Conservation (phyloP, 1,140 invertebrate species). For the Holcopasites calliopsidis region DNA sequence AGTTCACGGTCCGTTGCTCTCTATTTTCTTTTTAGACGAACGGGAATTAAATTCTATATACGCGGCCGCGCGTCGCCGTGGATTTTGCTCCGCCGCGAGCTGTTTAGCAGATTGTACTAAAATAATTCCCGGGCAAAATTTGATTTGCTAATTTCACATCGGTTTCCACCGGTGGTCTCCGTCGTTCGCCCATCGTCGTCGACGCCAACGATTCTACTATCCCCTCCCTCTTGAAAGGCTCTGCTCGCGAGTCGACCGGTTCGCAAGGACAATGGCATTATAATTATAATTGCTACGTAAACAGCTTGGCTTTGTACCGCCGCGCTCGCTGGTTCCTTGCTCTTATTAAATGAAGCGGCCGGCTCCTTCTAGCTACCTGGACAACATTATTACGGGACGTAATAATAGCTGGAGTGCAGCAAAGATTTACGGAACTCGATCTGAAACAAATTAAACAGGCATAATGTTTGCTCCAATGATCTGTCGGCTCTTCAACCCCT, state of each 20-base stretch:
- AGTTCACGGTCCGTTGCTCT: constrained; percentile 13
- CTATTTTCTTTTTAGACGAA: constrained; percentile 48
- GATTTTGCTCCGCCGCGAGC: constrained; percentile 41
- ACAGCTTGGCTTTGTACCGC: constrained; percentile 55
- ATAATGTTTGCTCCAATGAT: not conserved
- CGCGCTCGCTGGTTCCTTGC: constrained; percentile 52
- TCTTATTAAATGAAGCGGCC: constrained; percentile 61
- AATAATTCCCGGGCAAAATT: constrained; percentile 64
- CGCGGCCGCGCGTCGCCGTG: not conserved
- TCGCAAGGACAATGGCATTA: constrained; percentile 62
- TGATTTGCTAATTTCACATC: constrained; percentile 69
- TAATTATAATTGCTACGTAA: constrained; percentile 66
- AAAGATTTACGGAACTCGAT: constrained; percentile 44
- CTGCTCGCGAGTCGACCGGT: no score
- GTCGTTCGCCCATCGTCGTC: not conserved
- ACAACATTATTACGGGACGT: constrained; percentile 47
- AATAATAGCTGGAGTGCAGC: constrained; percentile 35
- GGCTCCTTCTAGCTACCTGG: constrained; percentile 40
- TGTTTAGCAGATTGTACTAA: constrained; percentile 56
- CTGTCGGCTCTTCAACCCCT: not conserved
- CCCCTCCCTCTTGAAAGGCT: not conserved
- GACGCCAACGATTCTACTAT: not conserved
- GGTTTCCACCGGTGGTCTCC: constrained; percentile 38
- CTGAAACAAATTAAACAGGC: constrained; percentile 11
- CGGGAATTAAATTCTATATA: constrained; percentile 38